Conservation (phyloP, 30 jellyfish, hydroid and myxozoan species). For the Pelagia noctiluca region DNA sequence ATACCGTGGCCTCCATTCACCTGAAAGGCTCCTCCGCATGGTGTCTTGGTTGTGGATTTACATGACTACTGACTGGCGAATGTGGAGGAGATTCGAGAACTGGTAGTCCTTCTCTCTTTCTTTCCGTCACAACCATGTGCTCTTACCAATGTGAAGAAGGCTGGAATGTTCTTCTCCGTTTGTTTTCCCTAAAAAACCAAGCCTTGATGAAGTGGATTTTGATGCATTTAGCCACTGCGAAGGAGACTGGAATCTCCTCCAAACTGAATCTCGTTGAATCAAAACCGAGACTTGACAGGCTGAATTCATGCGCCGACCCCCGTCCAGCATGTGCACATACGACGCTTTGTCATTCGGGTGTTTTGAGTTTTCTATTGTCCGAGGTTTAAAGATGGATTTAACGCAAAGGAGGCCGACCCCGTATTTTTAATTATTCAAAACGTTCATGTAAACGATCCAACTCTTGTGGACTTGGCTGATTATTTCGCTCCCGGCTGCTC, state of each 20-base stretch:
- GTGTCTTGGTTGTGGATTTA: too few species aligned
- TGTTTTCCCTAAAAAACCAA: not conserved
- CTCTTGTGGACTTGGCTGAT: conserved; percentile 63
- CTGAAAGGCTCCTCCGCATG: too few species aligned
- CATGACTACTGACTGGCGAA: too few species aligned
- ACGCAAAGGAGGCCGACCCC: conserved; percentile 85
- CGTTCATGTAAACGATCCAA: conserved; percentile 68
- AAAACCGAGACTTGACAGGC: not conserved
- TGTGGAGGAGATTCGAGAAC: too few species aligned
- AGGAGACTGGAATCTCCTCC: not conserved
- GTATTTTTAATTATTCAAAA: conserved; percentile 74
- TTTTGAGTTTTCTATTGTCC: conserved; percentile 74
- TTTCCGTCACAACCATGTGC: too few species aligned
- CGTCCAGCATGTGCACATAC: conserved; percentile 66
- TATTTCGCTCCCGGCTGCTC: conserved; percentile 42
- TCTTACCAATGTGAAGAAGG: too few species aligned
- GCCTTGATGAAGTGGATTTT: not conserved
- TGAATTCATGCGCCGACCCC: conserved; percentile 40
- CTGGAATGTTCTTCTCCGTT: too few species aligned
- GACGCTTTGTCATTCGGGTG: conserved; percentile 80
- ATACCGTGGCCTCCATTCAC: too few species aligned
- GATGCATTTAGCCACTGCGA: not conserved
- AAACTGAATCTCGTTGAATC: not conserved
- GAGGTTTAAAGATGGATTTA: conserved; percentile 76
- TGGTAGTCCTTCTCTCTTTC: too few species aligned